These are phyloP conservation scores for Oryzaephilus surinamensis DNA, from an alignment of 1,140 invertebrate genomes.

Conservation along the genomic window DNA sequence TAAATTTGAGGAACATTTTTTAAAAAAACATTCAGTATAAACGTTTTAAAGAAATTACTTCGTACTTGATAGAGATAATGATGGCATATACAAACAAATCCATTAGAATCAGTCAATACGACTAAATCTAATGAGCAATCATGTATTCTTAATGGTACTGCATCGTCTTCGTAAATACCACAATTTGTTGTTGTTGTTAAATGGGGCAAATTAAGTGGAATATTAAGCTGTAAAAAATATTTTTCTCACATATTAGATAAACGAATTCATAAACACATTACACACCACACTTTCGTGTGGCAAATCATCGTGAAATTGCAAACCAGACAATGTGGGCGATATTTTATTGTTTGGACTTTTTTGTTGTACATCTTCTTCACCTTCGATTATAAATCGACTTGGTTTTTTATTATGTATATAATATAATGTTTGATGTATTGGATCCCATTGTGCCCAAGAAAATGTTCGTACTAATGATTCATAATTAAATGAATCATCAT, in stretches of 20 bases:
- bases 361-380: constrained; percentile 48
- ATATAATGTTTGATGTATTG: constrained; percentile 63
- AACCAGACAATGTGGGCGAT: constrained; percentile 61
- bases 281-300: constrained; percentile 76
- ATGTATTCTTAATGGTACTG: constrained; percentile 63
- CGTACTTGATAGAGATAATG: constrained; percentile 66
- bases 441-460: constrained; percentile 75
- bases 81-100: constrained; percentile 71
- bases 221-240: constrained; percentile 54
- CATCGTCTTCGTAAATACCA: constrained; percentile 65
- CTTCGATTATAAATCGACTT: constrained; percentile 51
- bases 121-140: constrained; percentile 71
- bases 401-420: constrained; percentile 66
- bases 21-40: neutral
- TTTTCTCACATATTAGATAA: neutral
- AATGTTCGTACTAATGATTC: constrained; percentile 61
- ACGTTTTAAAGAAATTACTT: neutral
- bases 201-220: constrained; percentile 69
- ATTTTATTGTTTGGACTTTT: constrained; percentile 39
- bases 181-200: constrained; percentile 46
- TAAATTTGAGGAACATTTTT: no score
- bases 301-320: constrained; percentile 74
- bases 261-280: constrained; percentile 8
- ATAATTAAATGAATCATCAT: constrained; percentile 39
- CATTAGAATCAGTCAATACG: constrained; percentile 60